A percentile compares a stretch with the other conserved stretches of the same genome.
phyloP scores from a whole-genome alignment of 2,797 vertebrate species.

The Lophotriccus pileatus region DNA sequence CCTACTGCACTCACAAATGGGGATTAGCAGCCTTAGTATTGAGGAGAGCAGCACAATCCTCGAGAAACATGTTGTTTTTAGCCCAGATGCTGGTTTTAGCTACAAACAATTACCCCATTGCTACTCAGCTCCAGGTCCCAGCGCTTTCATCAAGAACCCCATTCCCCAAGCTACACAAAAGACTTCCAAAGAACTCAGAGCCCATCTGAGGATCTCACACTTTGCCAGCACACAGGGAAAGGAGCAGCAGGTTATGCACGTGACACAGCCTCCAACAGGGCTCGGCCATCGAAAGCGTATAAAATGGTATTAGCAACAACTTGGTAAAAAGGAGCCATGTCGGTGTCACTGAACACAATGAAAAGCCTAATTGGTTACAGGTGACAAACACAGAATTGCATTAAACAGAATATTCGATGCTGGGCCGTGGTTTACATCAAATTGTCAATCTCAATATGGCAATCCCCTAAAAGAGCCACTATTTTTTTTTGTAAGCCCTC shows the following conservation, averaged over 20 bases:
- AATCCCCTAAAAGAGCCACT: conserved; percentile 55
- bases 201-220: background rate
- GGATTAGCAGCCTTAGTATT: background rate
- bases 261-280: background rate
- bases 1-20: background rate
- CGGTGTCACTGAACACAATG: conserved; percentile 65
- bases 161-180: background rate
- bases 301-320: conserved; percentile 23
- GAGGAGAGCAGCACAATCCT: background rate
- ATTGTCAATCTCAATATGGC: conserved; percentile 78
- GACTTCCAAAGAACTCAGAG: background rate
- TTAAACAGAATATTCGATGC: conserved; percentile 66
- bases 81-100: background rate
- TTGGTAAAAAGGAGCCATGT: conserved; percentile 36
- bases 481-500: conserved; percentile 55
- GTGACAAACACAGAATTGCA: conserved; percentile 66
- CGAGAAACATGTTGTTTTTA: background rate
- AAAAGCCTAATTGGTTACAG: conserved; percentile 73
- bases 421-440: conserved; percentile 79
- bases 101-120: background rate
- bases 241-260: background rate
- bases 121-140: background rate
- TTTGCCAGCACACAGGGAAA: background rate
- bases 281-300: background rate
- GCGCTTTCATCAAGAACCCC: background rate